These are phyloP conservation scores for Eubasilissa regina DNA, from an alignment of 1,140 invertebrate species.

Conservation along the genomic window DNA sequence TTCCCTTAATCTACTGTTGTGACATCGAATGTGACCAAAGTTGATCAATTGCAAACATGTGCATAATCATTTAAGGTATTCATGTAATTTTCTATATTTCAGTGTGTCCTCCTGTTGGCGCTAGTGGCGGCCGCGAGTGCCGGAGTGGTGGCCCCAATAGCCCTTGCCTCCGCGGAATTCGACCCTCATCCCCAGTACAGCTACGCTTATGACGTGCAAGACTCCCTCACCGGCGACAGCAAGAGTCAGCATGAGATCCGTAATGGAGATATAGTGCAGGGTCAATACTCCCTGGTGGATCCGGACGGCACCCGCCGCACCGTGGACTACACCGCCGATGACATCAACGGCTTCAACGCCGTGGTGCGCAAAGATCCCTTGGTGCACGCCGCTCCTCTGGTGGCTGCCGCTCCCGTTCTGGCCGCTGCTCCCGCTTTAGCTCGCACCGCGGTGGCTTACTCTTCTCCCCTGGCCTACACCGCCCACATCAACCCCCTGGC, in stretches of 20 bases:
- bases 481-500: slow-evolving; percentile 40
- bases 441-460: slow-evolving; percentile 36
- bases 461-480: slow-evolving; percentile 55
- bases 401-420: slow-evolving; percentile 73
- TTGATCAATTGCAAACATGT: no score
- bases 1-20: background rate
- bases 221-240: slow-evolving; percentile 76
- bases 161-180: slow-evolving; percentile 59
- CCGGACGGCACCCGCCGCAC: slow-evolving; percentile 74
- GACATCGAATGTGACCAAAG: no score
- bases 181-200: slow-evolving; percentile 73
- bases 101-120: slow-evolving; percentile 63
- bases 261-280: slow-evolving; percentile 75
- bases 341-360: slow-evolving; percentile 71
- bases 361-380: slow-evolving; percentile 59
- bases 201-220: slow-evolving; percentile 76
- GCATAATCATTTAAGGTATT: background rate
- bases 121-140: slow-evolving; percentile 60
- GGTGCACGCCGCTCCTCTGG: slow-evolving; percentile 49
- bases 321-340: slow-evolving; percentile 75
- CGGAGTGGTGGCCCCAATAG: slow-evolving; percentile 54
- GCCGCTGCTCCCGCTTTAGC: slow-evolving; percentile 70
- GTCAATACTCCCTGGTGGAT: slow-evolving; percentile 74
- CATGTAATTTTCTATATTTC: slow-evolving; percentile 51
- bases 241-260: slow-evolving; percentile 76